Evolutionary conservation across 2,797 vertebrate genomes (phyloP).

Genomic region (Galaxias olidus): DNA sequence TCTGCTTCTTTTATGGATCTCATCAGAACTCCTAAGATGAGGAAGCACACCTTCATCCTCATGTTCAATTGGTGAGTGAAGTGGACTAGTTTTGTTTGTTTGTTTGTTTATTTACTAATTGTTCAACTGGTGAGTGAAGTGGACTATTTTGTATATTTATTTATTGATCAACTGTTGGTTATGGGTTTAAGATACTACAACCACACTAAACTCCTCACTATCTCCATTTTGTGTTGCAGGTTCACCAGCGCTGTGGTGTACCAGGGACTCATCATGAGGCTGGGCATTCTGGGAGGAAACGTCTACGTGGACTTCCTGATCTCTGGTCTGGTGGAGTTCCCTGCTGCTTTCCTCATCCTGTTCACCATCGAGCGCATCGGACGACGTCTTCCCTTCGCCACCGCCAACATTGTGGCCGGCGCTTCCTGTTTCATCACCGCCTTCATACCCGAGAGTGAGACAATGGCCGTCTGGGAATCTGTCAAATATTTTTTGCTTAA

Average conservation of each 20-base stretch:
- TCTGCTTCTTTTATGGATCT: conserved; percentile 83
- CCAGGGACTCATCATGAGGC: conserved; percentile 92
- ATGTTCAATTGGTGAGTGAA: conserved; percentile 71
- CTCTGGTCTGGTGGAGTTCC: conserved; percentile 87
- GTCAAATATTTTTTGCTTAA: no score
- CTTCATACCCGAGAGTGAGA: conserved; percentile 86
- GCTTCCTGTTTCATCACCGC: conserved; percentile 85
- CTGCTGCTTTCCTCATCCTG: conserved; percentile 86
- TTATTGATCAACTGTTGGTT: no score
- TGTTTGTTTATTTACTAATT: no score
- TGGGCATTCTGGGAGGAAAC: conserved; percentile 87
- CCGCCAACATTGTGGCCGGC: conserved; percentile 82
- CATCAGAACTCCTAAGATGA: conserved; percentile 87
- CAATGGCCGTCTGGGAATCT: no score
- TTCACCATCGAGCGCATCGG: conserved; percentile 90
- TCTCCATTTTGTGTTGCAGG: conserved; percentile 64
- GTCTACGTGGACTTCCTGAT: conserved; percentile 91
- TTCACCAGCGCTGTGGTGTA: conserved; percentile 93
- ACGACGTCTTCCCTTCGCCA: conserved; percentile 84
- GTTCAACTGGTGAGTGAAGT: conserved; percentile 77
- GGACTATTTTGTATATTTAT: no score
- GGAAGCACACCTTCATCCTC: conserved; percentile 87
- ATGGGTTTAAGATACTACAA: no score
- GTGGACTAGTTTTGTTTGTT: no score
- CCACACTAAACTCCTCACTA: no score